Conservation (phyloP, 1,140 invertebrate genomes). For the Bombus fervidus region DNA sequence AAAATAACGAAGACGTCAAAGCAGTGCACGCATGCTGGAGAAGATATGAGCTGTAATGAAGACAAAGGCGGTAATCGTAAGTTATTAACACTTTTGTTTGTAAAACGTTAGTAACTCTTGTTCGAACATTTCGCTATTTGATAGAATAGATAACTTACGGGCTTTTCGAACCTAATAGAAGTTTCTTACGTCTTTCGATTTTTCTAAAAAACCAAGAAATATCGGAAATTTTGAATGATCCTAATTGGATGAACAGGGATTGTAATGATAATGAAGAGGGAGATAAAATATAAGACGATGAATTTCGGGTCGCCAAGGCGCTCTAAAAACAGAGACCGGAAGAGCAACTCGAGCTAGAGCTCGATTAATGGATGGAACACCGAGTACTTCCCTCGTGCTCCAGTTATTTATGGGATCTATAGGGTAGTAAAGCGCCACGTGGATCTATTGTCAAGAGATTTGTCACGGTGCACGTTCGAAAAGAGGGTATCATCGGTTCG, state of each 20-base stretch:
- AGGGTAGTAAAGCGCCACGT: slow-evolving; percentile 63
- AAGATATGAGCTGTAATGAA: too few relatives aligned
- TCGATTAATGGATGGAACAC: slow-evolving; percentile 64
- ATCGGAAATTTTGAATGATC: background rate
- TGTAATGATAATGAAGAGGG: background rate
- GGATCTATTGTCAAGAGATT: slow-evolving; percentile 69
- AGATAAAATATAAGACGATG: background rate
- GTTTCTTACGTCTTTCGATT: too few relatives aligned
- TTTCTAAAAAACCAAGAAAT: background rate
- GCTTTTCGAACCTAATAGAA: too few relatives aligned
- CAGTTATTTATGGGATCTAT: slow-evolving; percentile 68
- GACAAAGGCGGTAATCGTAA: too few relatives aligned
- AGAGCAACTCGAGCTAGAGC: slow-evolving; percentile 37
- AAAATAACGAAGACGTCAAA: too few relatives aligned
- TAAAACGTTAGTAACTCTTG: too few relatives aligned
- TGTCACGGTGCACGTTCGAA: slow-evolving; percentile 64
- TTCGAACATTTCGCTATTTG: too few relatives aligned
- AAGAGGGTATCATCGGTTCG: slow-evolving; percentile 10
- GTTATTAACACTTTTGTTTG: too few relatives aligned
- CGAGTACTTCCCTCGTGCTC: slow-evolving; percentile 34
- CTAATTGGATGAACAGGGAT: background rate
- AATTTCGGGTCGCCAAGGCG: background rate
- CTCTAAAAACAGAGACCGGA: slow-evolving; percentile 42
- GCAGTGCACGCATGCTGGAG: too few relatives aligned
- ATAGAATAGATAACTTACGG: too few relatives aligned